phyloP scores from a whole-genome alignment of 2,113 vertebrate genomes.

The Pteruthius melanotis region DNA sequence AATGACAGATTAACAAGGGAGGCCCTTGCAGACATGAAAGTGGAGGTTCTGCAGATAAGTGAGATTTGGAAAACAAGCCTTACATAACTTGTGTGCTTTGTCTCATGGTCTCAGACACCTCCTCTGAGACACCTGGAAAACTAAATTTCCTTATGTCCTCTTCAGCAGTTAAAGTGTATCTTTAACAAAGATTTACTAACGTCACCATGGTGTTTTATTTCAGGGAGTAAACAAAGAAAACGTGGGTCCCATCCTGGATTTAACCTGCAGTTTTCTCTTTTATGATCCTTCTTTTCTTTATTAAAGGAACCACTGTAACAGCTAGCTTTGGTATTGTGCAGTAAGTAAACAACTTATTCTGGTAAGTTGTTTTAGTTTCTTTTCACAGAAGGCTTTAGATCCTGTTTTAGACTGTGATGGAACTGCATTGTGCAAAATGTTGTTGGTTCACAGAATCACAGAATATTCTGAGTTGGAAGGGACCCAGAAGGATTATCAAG shows the following conservation, averaged over 20 bases:
- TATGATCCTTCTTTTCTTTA: not conserved
- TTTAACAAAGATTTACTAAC: not conserved
- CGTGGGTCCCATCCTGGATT: not conserved
- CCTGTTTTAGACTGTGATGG: not conserved
- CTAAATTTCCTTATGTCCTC: not conserved
- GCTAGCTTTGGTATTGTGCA: not conserved
- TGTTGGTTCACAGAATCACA: not conserved
- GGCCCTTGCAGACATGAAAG: not conserved
- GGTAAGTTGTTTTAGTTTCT: not conserved
- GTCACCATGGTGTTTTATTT: rapidly evolving
- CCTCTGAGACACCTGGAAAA: too few relatives aligned
- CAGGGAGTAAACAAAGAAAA: not conserved
- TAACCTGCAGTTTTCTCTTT: not conserved
- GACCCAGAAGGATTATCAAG: not conserved
- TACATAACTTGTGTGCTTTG: not conserved
- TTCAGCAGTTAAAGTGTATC: too few relatives aligned
- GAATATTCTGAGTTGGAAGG: not conserved
- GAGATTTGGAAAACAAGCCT: not conserved
- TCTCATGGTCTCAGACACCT: not conserved
- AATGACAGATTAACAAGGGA: not conserved
- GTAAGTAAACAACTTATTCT: not conserved
- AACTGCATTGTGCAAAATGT: not conserved
- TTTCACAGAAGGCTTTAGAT: not conserved
- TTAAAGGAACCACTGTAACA: not conserved
- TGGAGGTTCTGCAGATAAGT: not conserved